Base-by-base conservation (phyloP, 2,888 invertebrate species). In the Acanthosepion lycidas region DNA sequence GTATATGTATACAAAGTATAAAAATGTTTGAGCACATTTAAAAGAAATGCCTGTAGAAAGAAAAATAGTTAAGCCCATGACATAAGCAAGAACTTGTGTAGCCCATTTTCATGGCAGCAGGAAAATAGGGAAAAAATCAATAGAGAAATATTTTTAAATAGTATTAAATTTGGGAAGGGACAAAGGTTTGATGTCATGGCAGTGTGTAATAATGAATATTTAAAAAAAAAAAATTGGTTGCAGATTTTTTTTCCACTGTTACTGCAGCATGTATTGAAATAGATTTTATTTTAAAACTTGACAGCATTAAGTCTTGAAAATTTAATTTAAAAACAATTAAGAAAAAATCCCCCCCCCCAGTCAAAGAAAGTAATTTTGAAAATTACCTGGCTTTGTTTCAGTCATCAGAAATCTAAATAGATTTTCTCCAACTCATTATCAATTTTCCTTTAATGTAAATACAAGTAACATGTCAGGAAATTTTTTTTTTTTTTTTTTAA, bases 21-120 rank as follows among this genome's bases (percentile, higher is more conserved):
- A 78, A 78, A 78, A 78, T 78, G 78, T 78, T 78, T 78, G 78
- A 78, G 78, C 78, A 78, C 78, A 78, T n/a, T 78, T 78, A 78
- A 78, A 59, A 59, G 59, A 55, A 55, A 78, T 78, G 0, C 33
- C n/a, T 0, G 5, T 78, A 78, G 78, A 33, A 78, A 78, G 78
- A 78, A 59, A 78, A 33, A 78, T 78, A 59, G 59, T 78, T 12
- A 78, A n/a, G 78, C 78, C n/a, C n/a, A 78, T 78, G 78, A 78
- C 78, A 78, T 78, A 78, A 78, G n/a, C 78, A 78, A 78, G 78
- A 78, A 78, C n/a, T 78, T 78, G 78, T 78, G n/a, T 15, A 33
- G n/a, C n/a, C 33, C n/a, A 78, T 78, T 33, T 78, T 78, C n/a
- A 78, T 78, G n/a, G n/a, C 78, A 33, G n/a, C 5, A 15, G 78